Percentiles rank a stretch among this genome's conserved stretches.
phyloP scores from a whole-genome alignment of 2,888 invertebrate species.

The Ypsolopha sequella region DNA sequence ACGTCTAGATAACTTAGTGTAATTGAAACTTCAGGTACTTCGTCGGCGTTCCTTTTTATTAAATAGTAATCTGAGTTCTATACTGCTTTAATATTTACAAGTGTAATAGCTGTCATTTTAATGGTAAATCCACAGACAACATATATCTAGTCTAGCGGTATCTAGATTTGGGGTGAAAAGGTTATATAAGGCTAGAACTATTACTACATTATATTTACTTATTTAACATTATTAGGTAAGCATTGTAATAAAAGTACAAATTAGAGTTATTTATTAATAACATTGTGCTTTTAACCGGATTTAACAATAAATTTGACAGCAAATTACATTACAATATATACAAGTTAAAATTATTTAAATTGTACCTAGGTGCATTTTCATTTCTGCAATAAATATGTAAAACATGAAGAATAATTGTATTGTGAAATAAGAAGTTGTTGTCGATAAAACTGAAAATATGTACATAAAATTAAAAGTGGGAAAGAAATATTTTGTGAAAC shows the following conservation, averaged over 20 bases:
- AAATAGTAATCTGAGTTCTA: slow-evolving; percentile 34
- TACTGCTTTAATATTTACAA: slow-evolving; percentile 40
- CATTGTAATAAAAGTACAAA: not conserved
- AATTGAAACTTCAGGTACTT: slow-evolving; percentile 69
- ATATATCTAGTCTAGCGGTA: too few relatives aligned
- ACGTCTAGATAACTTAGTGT: slow-evolving; percentile 57
- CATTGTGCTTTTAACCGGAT: not conserved
- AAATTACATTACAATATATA: slow-evolving; percentile 7
- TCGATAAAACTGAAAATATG: not conserved
- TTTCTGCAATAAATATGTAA: not conserved
- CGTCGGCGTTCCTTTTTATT: slow-evolving; percentile 46
- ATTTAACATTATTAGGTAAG: not conserved
- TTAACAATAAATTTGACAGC: not conserved
- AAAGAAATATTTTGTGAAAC: not conserved
- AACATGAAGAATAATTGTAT: not conserved
- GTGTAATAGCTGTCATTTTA: slow-evolving; percentile 3
- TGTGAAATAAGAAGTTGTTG: not conserved
- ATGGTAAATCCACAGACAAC: not conserved
- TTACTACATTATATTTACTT: not conserved
- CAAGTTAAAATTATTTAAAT: slow-evolving; percentile 32
- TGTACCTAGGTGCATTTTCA: slow-evolving; percentile 56
- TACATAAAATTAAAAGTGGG: not conserved
- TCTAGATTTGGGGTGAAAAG: too few relatives aligned
- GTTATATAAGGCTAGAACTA: not conserved
- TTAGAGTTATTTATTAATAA: not conserved